Base-by-base conservation (phyloP, 2,797 vertebrate species). In the Menidia menidia region DNA sequence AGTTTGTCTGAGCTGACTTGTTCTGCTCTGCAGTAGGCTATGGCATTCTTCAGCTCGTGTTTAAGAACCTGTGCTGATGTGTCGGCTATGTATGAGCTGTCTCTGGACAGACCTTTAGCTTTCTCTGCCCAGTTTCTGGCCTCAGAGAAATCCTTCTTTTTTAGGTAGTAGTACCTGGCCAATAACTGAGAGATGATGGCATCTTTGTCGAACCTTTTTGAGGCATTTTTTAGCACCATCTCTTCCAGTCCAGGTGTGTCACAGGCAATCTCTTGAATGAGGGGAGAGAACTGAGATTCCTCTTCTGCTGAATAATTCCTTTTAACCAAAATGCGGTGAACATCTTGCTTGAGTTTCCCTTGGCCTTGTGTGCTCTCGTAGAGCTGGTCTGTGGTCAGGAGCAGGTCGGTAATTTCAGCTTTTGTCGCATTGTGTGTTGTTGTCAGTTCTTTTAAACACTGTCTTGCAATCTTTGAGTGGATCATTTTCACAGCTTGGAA, bases 51-150 rank as follows among this genome's bases (percentile, higher is more conserved):
- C 0, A 94, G 9, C 42, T 91, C 77, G 58, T 90, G 84, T 57
- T 92, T 90, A 15, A 91, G 59, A 4, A 94, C 85, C 73, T 93
- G 93, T 57, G 91, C 92, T 5, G 73, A 75, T 57, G 92, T 94
- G 75, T 94, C 91, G 4, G 87, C 80, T 6, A 93, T 88, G 19
- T 92, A 92, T 0, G 91, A 94, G 66, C 16, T 93, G 15, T 88
- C 76, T 16, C 48, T 75, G 15, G 59, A 80, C 45, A 87, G 78
- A 0, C 35, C 35, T 82, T 73, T 91, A 44, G 93, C 91, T 35
- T 53, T 75, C 1, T 25, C 0, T 72, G 91, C 88, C 86, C 83
- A 92, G 1, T 0, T 0, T 6, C 71, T 88, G 58, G 91, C 92
- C 55, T 67, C 64, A 19, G 0, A 2, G 59, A 91, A 93, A 41